Base-by-base conservation (phyloP, 53 echinoderm and acorn worm genomes). In the Antedon mediterranea region DNA sequence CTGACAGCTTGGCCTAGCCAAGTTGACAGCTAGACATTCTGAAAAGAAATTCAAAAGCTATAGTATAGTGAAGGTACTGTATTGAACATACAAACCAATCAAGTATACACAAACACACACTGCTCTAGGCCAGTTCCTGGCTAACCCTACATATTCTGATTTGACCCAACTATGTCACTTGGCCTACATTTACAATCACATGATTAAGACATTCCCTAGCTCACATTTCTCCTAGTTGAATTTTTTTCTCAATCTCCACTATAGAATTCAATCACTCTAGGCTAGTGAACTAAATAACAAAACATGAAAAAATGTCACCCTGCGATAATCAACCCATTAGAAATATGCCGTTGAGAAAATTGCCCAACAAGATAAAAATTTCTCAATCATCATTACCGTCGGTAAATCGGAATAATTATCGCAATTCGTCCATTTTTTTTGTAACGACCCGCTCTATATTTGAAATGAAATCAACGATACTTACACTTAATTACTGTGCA, bases 351-450 rank as follows among this genome's bases (percentile, higher is more conserved):
- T 57, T 23, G 57, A 57, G 57, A 57, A 57, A 57, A 57, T 57
- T 57, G 57, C 57, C 57, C 57, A 57, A 57, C 57, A 57, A 57
- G 57, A 57, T 57, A 57, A 57, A 57, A 57, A 57, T 57, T n/a
- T 23, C 57, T 57, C 57, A 57, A 57, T 57, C 57, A 23, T 57
- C 57, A 57, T 57, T 57, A 57, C 57, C 20, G 57, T 18, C 7
- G 57, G 57, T 57, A 57, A 57, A 57, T 57, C 57, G 57, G 57
- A 57, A 57, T 57, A 57, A 57, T 57, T 57, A 57, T 57, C 23
- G 57, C 57, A 57, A 57, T 57, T 57, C 57, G 57, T 15, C 11
- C 57, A 57, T 57, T 57, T 57, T 41, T 57, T 57, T 23, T 57
- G 57, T 15, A 57, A 57, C 57, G 57, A 57, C 57, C 57, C 57